Evolutionary conservation across 2,888 invertebrate genomes (phyloP).

Genomic region (Chaetoderma sp.): DNA sequence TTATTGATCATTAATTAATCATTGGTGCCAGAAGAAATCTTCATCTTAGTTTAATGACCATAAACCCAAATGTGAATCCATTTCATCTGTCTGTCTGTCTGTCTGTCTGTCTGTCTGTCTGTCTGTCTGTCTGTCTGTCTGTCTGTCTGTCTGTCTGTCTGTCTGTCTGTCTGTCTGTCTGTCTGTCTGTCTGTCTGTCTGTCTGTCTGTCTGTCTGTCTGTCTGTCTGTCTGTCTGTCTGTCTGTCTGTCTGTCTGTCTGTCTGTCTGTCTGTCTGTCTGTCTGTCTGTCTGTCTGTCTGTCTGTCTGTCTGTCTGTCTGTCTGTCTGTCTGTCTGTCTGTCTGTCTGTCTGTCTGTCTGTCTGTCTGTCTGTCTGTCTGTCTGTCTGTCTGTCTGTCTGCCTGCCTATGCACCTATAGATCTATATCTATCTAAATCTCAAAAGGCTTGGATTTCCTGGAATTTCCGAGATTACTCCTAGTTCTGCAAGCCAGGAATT

Average conservation of each 20-base stretch:
- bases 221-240: neutral
- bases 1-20: no score
- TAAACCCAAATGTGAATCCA: no score
- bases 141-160: constrained; percentile 2
- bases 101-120: no score
- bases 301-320: constrained; percentile 14
- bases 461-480: no score
- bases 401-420: no score
- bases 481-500: no score
- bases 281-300: constrained; percentile 16
- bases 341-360: constrained; percentile 12
- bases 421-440: no score
- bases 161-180: neutral
- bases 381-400: neutral
- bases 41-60: no score
- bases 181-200: constrained; percentile 1
- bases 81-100: no score
- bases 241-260: neutral
- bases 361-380: constrained; percentile 9
- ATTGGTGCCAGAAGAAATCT: no score
- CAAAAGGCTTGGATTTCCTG: no score
- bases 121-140: neutral
- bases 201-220: neutral
- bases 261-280: neutral
- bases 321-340: constrained; percentile 17